phyloP scores from a whole-genome alignment of 2,888 invertebrate species.

The Lithosia quadra region DNA sequence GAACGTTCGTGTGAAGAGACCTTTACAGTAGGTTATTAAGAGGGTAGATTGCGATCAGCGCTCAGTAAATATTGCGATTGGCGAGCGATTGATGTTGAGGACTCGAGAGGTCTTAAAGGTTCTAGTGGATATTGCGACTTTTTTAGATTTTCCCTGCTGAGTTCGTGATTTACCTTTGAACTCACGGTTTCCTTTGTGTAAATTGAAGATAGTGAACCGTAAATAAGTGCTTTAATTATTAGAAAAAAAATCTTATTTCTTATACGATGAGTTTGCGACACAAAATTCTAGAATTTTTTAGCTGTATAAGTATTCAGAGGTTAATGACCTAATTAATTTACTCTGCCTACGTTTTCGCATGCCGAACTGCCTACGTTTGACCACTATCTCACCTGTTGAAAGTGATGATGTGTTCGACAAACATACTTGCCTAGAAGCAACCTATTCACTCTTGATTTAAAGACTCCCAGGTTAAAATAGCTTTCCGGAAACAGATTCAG shows the following conservation, averaged over 20 bases:
- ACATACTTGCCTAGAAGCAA: too few species aligned
- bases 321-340: too few species aligned
- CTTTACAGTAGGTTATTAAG: slow-evolving; percentile 20
- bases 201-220: slow-evolving; percentile 1
- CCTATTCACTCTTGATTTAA: too few species aligned
- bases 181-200: not conserved
- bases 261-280: not conserved
- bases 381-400: too few species aligned
- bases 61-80: slow-evolving; percentile 25
- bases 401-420: too few species aligned
- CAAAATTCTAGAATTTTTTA: too few species aligned
- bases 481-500: too few species aligned
- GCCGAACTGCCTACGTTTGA: too few species aligned
- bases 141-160: not conserved
- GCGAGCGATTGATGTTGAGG: slow-evolving; percentile 19
- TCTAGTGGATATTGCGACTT: not conserved
- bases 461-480: too few species aligned
- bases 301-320: too few species aligned
- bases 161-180: slow-evolving; percentile 2
- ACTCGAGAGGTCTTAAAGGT: slow-evolving; percentile 6
- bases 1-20: not conserved
- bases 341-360: too few species aligned
- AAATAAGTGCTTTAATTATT: not conserved
- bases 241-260: slow-evolving; percentile 12
- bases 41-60: slow-evolving; percentile 24